A percentile compares a stretch with the other conserved stretches of the same genome.
phyloP scores from a whole-genome alignment of 2,888 invertebrate genomes.

The Didymodactylos carnosus region DNA sequence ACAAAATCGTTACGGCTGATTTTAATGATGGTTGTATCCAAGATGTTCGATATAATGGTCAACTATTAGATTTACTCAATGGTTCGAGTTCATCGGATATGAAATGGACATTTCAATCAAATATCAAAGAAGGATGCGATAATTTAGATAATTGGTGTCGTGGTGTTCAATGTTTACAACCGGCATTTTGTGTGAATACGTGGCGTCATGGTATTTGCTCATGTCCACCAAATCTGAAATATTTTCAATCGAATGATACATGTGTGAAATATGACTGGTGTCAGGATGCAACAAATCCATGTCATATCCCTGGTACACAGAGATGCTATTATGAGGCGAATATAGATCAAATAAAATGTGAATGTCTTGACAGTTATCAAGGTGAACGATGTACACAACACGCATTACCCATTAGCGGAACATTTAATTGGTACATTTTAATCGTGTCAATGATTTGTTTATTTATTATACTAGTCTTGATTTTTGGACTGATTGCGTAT shows the following conservation, averaged over 20 bases:
- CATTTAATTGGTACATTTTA: not conserved
- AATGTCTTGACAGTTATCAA: not conserved
- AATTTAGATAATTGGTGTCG: conserved; percentile 36
- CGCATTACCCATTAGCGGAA: not conserved
- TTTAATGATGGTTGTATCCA: conserved; percentile 47
- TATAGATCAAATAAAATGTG: not conserved
- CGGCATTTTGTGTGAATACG: conserved; percentile 79
- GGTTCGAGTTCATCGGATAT: conserved; percentile 55
- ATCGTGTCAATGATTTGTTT: not conserved
- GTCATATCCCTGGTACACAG: not conserved
- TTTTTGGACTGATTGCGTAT: not conserved
- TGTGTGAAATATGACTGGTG: not conserved
- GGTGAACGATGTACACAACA: not conserved
- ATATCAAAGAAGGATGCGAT: conserved; percentile 71
- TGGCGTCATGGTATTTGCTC: conserved; percentile 98
- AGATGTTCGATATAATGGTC: conserved; percentile 70
- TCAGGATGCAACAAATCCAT: not conserved
- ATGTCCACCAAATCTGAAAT: conserved; percentile 36
- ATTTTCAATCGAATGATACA: not conserved
- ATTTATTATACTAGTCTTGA: not conserved
- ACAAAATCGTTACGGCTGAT: not conserved
- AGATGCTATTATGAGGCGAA: not conserved
- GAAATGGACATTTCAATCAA: conserved; percentile 36
- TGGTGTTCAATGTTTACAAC: conserved; percentile 29
- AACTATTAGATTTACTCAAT: conserved; percentile 59